Evolutionary conservation across 2,113 vertebrate species (phyloP).

Genomic region (Lagopus leucura): DNA sequence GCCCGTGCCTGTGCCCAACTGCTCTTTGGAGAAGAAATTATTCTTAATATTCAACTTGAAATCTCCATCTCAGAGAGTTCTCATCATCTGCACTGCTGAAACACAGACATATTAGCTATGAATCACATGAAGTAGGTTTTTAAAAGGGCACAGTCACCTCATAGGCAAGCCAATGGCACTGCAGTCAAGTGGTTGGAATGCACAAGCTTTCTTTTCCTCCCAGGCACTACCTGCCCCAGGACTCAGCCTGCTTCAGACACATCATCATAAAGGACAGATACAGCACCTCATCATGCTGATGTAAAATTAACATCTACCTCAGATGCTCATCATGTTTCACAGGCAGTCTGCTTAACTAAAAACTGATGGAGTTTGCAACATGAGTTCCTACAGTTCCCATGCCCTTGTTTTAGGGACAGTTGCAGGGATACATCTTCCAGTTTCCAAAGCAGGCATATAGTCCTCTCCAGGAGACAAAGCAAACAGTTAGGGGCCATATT

Average conservation of each 20-base stretch:
- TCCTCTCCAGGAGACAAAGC: not conserved
- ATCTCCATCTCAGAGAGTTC: not conserved
- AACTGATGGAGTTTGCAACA: not conserved
- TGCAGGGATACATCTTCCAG: not conserved
- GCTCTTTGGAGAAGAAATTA: too few relatives aligned
- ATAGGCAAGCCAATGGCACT: not conserved
- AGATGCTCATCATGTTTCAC: not conserved
- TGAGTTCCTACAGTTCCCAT: not conserved
- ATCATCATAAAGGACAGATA: not conserved
- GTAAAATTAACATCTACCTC: not conserved
- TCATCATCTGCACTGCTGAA: rapidly evolving
- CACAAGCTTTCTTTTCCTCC: not conserved
- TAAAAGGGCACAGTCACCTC: rapidly evolving
- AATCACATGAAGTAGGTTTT: rapidly evolving
- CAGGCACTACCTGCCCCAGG: not conserved
- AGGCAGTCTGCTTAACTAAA: slow-evolving; percentile 19
- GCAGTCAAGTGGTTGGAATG: not conserved
- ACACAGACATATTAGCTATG: not conserved
- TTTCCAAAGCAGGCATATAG: not conserved
- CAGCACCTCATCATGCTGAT: not conserved
- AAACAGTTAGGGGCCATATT: rapidly evolving
- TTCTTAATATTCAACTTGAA: too few relatives aligned
- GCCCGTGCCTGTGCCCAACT: too few relatives aligned
- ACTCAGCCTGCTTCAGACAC: not conserved
- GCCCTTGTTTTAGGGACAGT: not conserved